These are phyloP conservation scores for Cheirogaleus medius DNA, from an alignment of 2,113 vertebrate species.

Conservation along the genomic window DNA sequence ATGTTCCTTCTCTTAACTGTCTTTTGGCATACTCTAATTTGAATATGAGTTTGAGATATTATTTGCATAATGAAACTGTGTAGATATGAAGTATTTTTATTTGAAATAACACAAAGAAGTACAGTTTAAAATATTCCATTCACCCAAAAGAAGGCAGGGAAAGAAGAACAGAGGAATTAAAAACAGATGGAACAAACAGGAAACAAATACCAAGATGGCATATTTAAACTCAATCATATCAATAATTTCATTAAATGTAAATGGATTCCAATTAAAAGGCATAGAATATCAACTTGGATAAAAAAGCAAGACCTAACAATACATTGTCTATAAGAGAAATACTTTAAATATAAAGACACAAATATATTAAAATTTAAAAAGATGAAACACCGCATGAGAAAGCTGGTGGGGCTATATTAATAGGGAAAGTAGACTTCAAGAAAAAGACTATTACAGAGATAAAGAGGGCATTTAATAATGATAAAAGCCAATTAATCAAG, in stretches of 20 bases:
- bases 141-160: not conserved
- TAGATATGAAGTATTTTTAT: constrained; percentile 39
- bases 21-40: not conserved
- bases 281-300: not conserved
- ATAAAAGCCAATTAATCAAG: constrained; percentile 11
- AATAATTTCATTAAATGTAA: constrained; percentile 35
- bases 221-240: constrained; percentile 34
- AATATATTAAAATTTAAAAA: not conserved
- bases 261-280: constrained; percentile 14
- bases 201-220: constrained; percentile 31
- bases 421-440: not conserved
- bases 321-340: not conserved
- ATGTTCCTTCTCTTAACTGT: not conserved
- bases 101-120: constrained; percentile 32
- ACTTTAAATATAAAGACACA: constrained; percentile 44
- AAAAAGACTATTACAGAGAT: not conserved
- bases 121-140: constrained; percentile 13
- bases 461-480: constrained; percentile 20
- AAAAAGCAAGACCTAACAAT: constrained; percentile 38
- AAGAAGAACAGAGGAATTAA: constrained; percentile 8
- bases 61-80: constrained; percentile 19
- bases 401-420: not conserved
- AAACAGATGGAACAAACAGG: not conserved
- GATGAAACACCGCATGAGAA: constrained; percentile 14
- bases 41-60: constrained; percentile 20